Conservation (phyloP, 2,797 vertebrate genomes). For the Hoplostethus mediterraneus region DNA sequence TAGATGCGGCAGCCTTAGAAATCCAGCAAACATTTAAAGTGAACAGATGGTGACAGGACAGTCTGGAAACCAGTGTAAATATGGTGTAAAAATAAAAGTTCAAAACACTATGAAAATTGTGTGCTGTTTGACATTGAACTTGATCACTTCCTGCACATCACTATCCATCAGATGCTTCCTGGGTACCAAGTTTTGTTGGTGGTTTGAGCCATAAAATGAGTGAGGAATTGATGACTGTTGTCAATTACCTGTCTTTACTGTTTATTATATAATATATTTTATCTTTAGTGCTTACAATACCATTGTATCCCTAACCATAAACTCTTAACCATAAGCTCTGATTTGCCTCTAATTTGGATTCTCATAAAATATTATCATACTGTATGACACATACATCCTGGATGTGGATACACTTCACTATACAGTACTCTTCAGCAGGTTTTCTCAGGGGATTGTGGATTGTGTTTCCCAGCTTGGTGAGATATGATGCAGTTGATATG, state of each 20-base stretch:
- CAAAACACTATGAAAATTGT: too few relatives aligned
- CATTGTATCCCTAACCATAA: not conserved
- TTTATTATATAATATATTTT: not conserved
- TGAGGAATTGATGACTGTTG: not conserved
- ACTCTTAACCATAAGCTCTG: not conserved
- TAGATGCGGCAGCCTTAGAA: too few relatives aligned
- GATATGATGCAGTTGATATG: constrained; percentile 34
- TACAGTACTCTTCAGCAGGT: not conserved
- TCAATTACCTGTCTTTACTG: not conserved
- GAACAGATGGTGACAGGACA: too few relatives aligned
- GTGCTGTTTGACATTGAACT: too few relatives aligned
- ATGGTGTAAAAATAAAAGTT: too few relatives aligned
- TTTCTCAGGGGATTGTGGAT: constrained; percentile 24
- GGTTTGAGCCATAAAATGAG: not conserved
- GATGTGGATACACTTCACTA: not conserved
- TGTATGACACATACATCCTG: constrained; percentile 5
- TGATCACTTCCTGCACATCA: too few relatives aligned
- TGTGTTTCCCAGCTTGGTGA: constrained; percentile 11
- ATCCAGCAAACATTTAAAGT: too few relatives aligned
- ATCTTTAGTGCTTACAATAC: not conserved
- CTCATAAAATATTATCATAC: constrained; percentile 3
- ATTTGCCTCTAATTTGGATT: not conserved
- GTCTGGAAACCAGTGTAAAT: too few relatives aligned
- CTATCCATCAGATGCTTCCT: too few relatives aligned
- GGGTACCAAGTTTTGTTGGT: not conserved